These are phyloP conservation scores for Drosophila monieri DNA, from an alignment of 2,888 invertebrate species.

Conservation along the genomic window DNA sequence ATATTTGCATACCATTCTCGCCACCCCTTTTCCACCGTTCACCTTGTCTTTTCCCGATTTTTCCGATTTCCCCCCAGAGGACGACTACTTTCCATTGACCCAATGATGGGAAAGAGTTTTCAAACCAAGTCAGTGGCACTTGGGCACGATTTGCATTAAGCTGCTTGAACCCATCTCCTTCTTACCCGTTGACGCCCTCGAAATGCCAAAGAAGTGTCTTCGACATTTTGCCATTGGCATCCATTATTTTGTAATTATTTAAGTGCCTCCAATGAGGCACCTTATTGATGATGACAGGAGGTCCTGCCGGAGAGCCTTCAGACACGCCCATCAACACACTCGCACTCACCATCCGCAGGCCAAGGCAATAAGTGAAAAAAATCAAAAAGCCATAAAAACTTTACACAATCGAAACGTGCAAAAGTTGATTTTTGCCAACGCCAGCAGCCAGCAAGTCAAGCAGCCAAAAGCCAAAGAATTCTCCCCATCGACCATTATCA, in stretches of 20 bases:
- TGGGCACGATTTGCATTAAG: constrained; percentile 75
- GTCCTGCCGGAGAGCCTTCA: constrained; percentile 6
- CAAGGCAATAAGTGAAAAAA: constrained; percentile 79
- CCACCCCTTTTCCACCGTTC: background rate
- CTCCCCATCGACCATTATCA: constrained; percentile 21
- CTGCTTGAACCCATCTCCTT: background rate
- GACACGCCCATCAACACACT: constrained; percentile 5
- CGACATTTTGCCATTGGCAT: constrained; percentile 47
- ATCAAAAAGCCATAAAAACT: constrained; percentile 82
- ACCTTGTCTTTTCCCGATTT: constrained; percentile 5
- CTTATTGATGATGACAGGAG: constrained; percentile 41
- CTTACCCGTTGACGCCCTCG: constrained; percentile 5
- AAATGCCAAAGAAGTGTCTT: constrained; percentile 30
- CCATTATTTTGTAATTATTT: constrained; percentile 79
- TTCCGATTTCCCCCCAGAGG: constrained; percentile 22
- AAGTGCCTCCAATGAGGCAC: constrained; percentile 64
- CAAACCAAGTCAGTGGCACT: constrained; percentile 49
- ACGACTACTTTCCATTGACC: constrained; percentile 24
- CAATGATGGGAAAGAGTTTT: constrained; percentile 65
- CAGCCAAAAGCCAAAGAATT: constrained; percentile 31
- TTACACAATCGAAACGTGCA: constrained; percentile 82
- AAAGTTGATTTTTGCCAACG: constrained; percentile 77
- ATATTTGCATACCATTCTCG: constrained; percentile 65
- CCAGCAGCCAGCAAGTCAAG: constrained; percentile 53
- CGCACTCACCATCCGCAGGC: constrained; percentile 1